Conservation (phyloP, 2,113 vertebrate genomes). For the Dolichotis patagonum region DNA sequence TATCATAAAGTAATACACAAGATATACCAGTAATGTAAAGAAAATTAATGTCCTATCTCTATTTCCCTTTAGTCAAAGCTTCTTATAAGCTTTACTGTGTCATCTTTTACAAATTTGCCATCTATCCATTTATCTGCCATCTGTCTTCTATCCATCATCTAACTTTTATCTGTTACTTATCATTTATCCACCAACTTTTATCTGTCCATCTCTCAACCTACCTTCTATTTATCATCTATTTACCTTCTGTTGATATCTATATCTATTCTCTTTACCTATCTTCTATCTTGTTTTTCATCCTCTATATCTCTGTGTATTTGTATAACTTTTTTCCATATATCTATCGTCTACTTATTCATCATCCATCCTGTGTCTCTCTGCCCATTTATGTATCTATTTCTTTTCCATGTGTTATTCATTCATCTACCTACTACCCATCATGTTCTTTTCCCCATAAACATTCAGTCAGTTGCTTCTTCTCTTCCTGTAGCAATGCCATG, state of each 20-base stretch:
- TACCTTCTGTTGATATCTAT: neutral
- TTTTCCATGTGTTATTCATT: neutral
- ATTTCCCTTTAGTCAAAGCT: neutral
- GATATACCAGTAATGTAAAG: neutral
- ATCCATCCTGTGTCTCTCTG: neutral
- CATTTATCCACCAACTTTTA: neutral
- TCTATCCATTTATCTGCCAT: too few relatives aligned
- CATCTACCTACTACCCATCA: neutral
- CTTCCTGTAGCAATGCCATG: neutral
- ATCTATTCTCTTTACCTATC: neutral
- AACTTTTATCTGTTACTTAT: neutral
- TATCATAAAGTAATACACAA: neutral
- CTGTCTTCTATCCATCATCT: neutral
- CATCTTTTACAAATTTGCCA: neutral
- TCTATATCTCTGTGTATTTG: neutral
- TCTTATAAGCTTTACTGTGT: neutral
- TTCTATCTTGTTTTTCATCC: neutral
- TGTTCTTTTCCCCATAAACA: neutral
- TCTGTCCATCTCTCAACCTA: neutral
- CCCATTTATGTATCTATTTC: neutral
- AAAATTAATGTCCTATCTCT: neutral
- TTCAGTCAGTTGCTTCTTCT: neutral
- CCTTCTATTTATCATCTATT: neutral
- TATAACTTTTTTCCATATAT: neutral
- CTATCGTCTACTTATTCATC: too few relatives aligned